Evolutionary conservation across 2,113 vertebrate species (phyloP), one percentile per base, ranked within the genome.

Genomic region (Solea senegalensis): DNA sequence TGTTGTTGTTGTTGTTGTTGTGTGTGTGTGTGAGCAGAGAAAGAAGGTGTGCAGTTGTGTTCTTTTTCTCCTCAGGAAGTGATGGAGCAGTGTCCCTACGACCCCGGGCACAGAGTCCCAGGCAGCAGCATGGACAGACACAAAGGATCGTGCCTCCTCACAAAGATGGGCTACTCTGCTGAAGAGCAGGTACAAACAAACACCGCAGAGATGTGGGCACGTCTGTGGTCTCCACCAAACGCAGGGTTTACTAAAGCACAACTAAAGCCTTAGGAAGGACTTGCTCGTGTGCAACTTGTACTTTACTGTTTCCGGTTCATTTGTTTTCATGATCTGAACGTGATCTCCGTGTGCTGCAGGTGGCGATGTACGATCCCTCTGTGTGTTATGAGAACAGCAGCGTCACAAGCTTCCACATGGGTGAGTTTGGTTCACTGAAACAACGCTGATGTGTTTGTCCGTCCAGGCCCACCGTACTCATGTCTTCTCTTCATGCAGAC

Each of bases 111-210:
- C 89, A 93, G 82, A 10, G 94, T 98, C 43, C 95, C 95, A 0
- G 82, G 74, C 5, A 85, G 93, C 1, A 95, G 92, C 72, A 87
- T 98, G 89, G 94, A 95, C 71, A 94, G 85, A 76, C 97, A 99
- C 80, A 85, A 92, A 60, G 74, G 84, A 3, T 92, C 91, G 3
- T 99, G 97, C 72, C 88, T 86, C 50, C 92, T 95, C 51, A 88
- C 84, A 10, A 92, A 87, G 72, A 90, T 96, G 90, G 95, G 94
- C 34, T 99, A 98, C 81, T 90, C 94, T 0, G 86, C 90, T 5
- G 93, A 96, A 72, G 97, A 99, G 64, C 92, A 96, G 96, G 96
- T 95, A 55, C 39, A 12, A 46, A 9, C 2, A 46, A 7, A 8
- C 13, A 46, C 44, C 13, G 44, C 13, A 46, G 13, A 9, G 9